Base-by-base conservation (phyloP, 92 coral and sea anemone species). In the Siderastrea siderea region DNA sequence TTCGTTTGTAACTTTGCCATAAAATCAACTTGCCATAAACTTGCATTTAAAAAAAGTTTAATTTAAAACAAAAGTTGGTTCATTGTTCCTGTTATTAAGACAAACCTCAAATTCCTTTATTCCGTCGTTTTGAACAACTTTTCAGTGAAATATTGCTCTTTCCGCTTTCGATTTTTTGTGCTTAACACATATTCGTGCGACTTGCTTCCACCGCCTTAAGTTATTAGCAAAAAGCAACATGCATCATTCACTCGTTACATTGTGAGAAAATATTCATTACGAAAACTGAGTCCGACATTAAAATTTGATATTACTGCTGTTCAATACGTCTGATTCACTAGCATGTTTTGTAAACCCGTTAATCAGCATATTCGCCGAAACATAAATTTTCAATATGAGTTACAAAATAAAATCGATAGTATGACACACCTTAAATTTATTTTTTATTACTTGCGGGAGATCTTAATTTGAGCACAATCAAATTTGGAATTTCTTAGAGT, bases 251-350 rank as follows among this genome's bases (percentile, higher is more conserved):
- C 14, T 50, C 78, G 86, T 16, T 74, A 74, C 77, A 70, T 81
- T 82, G n/a, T 70, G 1, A 45, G 64, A 69, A 55, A 68, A 72
- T 61, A 73, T 84, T 84, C 71, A 74, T 84, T 84, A 84, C 80
- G 17, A 64, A 84, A 74, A 74, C 74, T 26, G 9, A 84, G 43
- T 45, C 47, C 74, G 81, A 73, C 61, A 73, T 73, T 74, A 72
- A 84, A 84, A 58, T 82, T 84, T 49, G 87, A 84, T 74, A 84
- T 83, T 72, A 83, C n/a, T 58, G 45, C 68, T 59, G 80, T 60
- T 8, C 57, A 14, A 69, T 58, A 38, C 9, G 6, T 55, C 74
- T 11, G 6, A 55, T 48, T 44, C 59, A 81, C 79, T 83, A 71
- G 77, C 87, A 57, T 71, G 71, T 83, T 73, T 26, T 81, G 68